A percentile compares a stretch with the other conserved stretches of the same genome.
These are phyloP conservation scores for Melanotaenia boesemani DNA, from an alignment of 2,797 vertebrate genomes.

Conservation along the genomic window DNA sequence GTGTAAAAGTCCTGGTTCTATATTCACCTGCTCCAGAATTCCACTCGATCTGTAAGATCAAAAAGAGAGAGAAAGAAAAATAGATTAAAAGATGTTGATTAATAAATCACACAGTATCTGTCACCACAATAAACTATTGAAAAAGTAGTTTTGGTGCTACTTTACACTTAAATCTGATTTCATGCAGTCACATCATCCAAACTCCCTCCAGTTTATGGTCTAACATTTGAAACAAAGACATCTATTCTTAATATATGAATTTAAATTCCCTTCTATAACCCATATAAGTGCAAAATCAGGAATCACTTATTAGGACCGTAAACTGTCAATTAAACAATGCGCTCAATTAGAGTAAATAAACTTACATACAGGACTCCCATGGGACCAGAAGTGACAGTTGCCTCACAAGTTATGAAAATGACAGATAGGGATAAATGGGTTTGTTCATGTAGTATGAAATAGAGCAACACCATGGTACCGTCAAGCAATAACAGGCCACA, in stretches of 20 bases:
- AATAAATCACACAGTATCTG: conserved; percentile 17
- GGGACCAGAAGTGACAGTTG: conserved; percentile 81
- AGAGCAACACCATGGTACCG: conserved; percentile 67
- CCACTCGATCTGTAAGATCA: neutral
- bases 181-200: conserved; percentile 4
- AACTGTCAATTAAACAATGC: conserved; percentile 82
- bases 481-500: conserved; percentile 73
- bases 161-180: neutral
- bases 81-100: conserved; percentile 9
- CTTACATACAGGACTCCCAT: conserved; percentile 72
- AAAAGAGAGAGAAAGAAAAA: neutral
- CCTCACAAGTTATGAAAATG: conserved; percentile 80
- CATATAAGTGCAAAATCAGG: conserved; percentile 25
- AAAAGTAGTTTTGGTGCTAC: conserved; percentile 6
- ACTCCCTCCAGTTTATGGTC: neutral
- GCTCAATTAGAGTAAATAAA: conserved; percentile 80
- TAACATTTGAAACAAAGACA: conserved; percentile 25
- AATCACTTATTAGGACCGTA: conserved; percentile 73
- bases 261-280: conserved; percentile 13
- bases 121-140: conserved; percentile 15
- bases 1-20: conserved; percentile 19
- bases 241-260: conserved; percentile 27
- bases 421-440: conserved; percentile 82
- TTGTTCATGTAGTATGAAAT: conserved; percentile 82
- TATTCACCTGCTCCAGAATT: conserved; percentile 11